Evolutionary conservation across 2,797 vertebrate species (phyloP), one percentile per base, ranked within the genome.

Genomic region (Glyptemys insculpta): DNA sequence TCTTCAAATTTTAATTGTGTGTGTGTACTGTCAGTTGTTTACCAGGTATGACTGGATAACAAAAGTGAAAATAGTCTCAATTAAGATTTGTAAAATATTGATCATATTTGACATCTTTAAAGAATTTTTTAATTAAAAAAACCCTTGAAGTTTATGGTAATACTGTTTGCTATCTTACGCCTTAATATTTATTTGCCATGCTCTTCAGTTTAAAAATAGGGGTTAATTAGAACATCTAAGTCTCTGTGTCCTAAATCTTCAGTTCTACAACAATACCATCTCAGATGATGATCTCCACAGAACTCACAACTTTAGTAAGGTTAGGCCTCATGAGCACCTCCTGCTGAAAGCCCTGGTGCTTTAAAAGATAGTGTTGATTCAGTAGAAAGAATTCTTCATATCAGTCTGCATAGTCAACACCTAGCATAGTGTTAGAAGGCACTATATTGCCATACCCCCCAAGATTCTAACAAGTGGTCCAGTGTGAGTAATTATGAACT

Each of bases 11-110:
- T 96, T 91, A 74, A 78, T 65, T 68, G 59, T 79, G 18, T 82
- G 23, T 23, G 29, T 89, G 82, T 88, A n/a, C 57, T 79, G 23
- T 21, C 27, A 53, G 52, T 37, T 90, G 27, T 62, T 95, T 44
- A 86, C 25, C 76, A 90, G 41, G 14, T 91, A 50, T 79, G 79
- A 37, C 95, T 97, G 95, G 68, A 53, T 94, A 93, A 80, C 10
- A 68, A 29, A 93, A 82, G 65, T 86, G 12, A 84, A 94, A 95
- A 81, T 86, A 89, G 94, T 89, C 34, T 23, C 96, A 15, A 57
- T 4, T 92, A 50, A 41, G 56, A 81, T 95, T 95, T 97, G 92
- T 97, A 97, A 86, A 96, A 96, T 96, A 96, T 10, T 90, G 25
- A 53, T 68, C 62, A 87, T 86, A 68, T 91, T 90, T 81, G 85